Base-by-base conservation (phyloP, 2,113 vertebrate species). In the Xyrauchen texanus region DNA sequence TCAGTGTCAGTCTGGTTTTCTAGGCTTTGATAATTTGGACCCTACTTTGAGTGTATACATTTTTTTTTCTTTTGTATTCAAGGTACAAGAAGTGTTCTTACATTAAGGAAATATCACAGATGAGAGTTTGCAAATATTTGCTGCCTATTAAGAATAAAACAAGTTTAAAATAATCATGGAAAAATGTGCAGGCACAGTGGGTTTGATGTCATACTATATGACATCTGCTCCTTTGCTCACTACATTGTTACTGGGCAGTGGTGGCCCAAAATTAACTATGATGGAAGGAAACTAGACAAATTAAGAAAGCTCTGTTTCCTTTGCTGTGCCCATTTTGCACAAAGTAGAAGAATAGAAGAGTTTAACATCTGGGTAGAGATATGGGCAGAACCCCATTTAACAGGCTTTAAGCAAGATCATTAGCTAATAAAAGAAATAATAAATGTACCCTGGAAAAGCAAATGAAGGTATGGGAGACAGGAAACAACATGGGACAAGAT, bases 211-310 rank as follows among this genome's bases (percentile, higher is more conserved):
- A 87, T 85, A 82, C 83, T 81, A 78, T 77, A 51, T 76, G 86
- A 89, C 87, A 88, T 89, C 86, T 91, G 87, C 85, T 88, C 85
- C 87, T 82, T 88, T 73, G 86, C 82, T 88, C 84, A 73, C 79
- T 61, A 69, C 82, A 86, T 89, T 89, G 88, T 87, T 89, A 69
- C 42, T 21, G 78, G 81, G 77, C 83, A 87, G 82, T 64, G 34
- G 83, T 81, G 77, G 87, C 82, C 81, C 83, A 81, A 81, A 76
- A 65, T 77, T 44, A 21, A 4, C 65, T 69, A 88, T 81, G 87
- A 89, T 88, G 84, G 82, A 88, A 88, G 87, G 87, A 89, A 89
- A 87, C 86, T 62, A 85, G 79, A 82, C 67, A 83, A 85, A 84
- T 68, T 78, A 60, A 82, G 82, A 88, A 89, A 10, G 72, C 67